A percentile compares a stretch with the other conserved stretches of the same genome.
phyloP scores from a whole-genome alignment of 2,113 vertebrate species.

The Microtus oregoni region DNA sequence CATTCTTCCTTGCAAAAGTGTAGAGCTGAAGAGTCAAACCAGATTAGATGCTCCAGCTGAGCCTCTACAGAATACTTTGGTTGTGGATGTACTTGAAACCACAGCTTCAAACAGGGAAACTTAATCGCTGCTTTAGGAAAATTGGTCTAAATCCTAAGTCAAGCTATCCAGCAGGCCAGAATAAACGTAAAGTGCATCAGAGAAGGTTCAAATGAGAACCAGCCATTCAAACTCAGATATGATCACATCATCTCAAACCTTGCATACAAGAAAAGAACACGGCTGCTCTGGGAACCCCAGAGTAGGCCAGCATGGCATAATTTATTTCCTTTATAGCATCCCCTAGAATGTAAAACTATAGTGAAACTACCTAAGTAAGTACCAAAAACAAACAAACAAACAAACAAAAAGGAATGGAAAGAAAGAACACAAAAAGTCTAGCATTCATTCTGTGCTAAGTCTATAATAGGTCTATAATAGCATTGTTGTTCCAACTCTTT shows the following conservation, averaged over 20 bases:
- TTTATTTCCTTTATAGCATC: constrained; percentile 62
- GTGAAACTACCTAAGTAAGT: constrained; percentile 58
- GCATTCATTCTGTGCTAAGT: constrained; percentile 61
- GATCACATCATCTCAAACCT: constrained; percentile 77
- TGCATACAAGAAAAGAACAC: background rate
- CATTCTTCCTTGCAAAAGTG: background rate
- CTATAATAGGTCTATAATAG: constrained; percentile 65
- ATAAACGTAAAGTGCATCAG: constrained; percentile 82
- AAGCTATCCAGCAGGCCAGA: constrained; percentile 82
- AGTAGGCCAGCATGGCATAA: background rate
- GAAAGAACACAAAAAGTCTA: background rate
- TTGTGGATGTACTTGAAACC: constrained; percentile 76
- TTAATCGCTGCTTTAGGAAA: constrained; percentile 78
- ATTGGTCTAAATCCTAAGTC: constrained; percentile 81
- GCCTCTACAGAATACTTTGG: constrained; percentile 73
- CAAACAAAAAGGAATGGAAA: background rate
- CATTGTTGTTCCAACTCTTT: constrained; percentile 13
- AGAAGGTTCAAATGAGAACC: constrained; percentile 84
- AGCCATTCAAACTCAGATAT: constrained; percentile 81
- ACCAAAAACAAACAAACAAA: background rate
- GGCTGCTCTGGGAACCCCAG: background rate
- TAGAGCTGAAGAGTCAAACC: constrained; percentile 61
- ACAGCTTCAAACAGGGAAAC: constrained; percentile 81
- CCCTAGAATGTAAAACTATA: constrained; percentile 75
- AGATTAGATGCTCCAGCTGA: constrained; percentile 59